phyloP scores from a whole-genome alignment of 2,113 vertebrate genomes.

The Lamprotornis superbus region DNA sequence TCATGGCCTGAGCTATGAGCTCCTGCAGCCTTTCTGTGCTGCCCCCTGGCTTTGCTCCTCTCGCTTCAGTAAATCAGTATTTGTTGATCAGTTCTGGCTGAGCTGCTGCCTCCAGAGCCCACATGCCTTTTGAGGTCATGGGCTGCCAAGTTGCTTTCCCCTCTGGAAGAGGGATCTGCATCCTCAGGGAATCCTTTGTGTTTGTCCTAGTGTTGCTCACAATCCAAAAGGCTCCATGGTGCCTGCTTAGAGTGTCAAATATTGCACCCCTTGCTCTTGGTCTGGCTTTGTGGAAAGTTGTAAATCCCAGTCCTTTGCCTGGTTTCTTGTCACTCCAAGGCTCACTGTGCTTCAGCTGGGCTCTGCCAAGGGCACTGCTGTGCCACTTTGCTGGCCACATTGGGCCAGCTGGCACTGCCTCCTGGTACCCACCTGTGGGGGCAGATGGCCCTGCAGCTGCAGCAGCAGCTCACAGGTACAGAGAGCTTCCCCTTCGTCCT shows the following conservation, averaged over 20 bases:
- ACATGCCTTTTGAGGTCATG: not conserved
- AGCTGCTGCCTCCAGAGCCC: not conserved
- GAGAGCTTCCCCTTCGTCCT: not conserved
- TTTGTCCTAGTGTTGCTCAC: not conserved
- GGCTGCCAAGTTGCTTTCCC: not conserved
- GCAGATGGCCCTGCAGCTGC: not conserved
- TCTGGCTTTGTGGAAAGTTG: not conserved
- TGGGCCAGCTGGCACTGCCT: not conserved
- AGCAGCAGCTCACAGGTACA: not conserved
- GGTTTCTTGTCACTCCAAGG: not conserved
- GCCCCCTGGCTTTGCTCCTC: not conserved
- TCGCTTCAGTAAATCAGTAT: not conserved
- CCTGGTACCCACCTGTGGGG: not conserved
- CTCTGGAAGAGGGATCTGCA: not conserved
- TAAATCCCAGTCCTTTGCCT: not conserved
- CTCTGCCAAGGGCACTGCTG: not conserved
- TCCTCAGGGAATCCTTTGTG: not conserved
- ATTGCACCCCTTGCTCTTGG: not conserved
- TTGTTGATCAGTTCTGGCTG: not conserved
- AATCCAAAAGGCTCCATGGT: not conserved
- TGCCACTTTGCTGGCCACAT: not conserved
- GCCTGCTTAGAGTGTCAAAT: not conserved
- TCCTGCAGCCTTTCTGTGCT: not conserved
- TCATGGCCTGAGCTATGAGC: accelerated
- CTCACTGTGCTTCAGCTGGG: accelerated